These are phyloP conservation scores for Polyodon spathula DNA, from an alignment of 2,113 vertebrate genomes.

Conservation along the genomic window DNA sequence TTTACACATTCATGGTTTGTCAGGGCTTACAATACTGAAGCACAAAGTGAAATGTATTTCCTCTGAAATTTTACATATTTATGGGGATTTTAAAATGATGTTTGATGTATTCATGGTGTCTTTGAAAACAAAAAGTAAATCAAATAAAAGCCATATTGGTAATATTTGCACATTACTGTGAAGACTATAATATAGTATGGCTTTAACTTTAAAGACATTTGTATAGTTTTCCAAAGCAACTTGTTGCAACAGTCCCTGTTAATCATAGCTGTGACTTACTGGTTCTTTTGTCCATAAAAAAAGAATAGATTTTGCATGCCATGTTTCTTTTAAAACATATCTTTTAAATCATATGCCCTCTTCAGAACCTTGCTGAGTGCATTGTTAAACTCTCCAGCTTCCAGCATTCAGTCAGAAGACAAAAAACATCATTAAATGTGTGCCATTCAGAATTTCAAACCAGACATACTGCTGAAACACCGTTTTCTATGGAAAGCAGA, in stretches of 20 bases:
- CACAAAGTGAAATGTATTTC: constrained; percentile 56
- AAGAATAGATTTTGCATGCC: not conserved
- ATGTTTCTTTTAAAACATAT: not conserved
- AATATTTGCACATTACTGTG: constrained; percentile 57
- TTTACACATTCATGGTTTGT: constrained; percentile 41
- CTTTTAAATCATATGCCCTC: constrained; percentile 3
- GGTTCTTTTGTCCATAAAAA: not conserved
- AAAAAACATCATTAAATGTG: no score
- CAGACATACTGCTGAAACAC: no score
- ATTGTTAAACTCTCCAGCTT: no score
- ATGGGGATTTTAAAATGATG: constrained; percentile 57
- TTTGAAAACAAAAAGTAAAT: constrained; percentile 47
- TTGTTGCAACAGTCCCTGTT: not conserved
- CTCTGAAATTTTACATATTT: constrained; percentile 65
- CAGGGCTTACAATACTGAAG: constrained; percentile 21
- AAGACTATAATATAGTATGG: constrained; percentile 46
- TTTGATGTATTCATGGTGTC: constrained; percentile 62
- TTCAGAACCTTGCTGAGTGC: not conserved
- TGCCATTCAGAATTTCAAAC: no score
- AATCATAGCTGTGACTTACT: constrained; percentile 11
- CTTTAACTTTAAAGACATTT: constrained; percentile 19
- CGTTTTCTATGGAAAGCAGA: no score
- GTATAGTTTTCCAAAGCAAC: not conserved
- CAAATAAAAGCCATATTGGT: constrained; percentile 61
- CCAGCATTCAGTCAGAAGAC: no score